Percentiles rank a stretch among this genome's conserved stretches.
These are phyloP conservation scores for Carcina quercana DNA, from an alignment of 2,888 invertebrate genomes.

Conservation along the genomic window DNA sequence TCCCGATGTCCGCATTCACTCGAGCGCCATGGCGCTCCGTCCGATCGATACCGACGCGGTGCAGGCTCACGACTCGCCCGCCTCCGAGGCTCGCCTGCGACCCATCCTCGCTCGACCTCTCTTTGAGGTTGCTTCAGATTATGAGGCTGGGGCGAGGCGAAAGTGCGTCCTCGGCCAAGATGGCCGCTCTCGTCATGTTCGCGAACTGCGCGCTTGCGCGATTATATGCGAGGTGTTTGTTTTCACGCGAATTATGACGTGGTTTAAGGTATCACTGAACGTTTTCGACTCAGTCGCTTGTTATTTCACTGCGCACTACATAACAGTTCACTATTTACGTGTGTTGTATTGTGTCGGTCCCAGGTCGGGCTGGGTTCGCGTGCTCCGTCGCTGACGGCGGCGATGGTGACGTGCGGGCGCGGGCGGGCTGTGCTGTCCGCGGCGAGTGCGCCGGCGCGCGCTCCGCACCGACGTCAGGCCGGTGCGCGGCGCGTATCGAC, in stretches of 20 bases:
- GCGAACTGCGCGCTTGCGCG: constrained; percentile 65
- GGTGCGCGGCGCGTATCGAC: constrained; percentile 23
- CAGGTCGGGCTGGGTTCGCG: constrained; percentile 30
- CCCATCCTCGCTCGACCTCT: constrained; percentile 41
- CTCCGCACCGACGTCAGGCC: too few species aligned
- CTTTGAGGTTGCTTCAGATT: constrained; percentile 40
- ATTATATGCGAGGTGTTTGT: constrained; percentile 60
- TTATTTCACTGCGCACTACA: constrained; percentile 18
- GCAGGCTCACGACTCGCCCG: constrained; percentile 58
- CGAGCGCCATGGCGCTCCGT: constrained; percentile 61
- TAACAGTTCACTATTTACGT: constrained; percentile 31
- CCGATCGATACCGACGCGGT: constrained; percentile 67
- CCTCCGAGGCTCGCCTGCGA: constrained; percentile 45
- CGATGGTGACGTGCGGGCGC: constrained; percentile 36
- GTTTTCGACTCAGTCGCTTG: constrained; percentile 15
- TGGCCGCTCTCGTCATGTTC: constrained; percentile 69
- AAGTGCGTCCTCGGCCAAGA: constrained; percentile 67
- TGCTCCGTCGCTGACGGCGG: constrained; percentile 34
- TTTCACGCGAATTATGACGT: constrained; percentile 45
- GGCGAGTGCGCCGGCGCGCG: background rate
- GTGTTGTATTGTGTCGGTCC: constrained; percentile 22
- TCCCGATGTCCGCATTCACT: constrained; percentile 71
- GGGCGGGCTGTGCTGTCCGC: constrained; percentile 6
- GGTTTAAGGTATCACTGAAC: constrained; percentile 28
- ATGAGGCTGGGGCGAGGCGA: constrained; percentile 69